Base-by-base conservation (phyloP, 2,888 invertebrate species). In the Drosophila anceps region DNA sequence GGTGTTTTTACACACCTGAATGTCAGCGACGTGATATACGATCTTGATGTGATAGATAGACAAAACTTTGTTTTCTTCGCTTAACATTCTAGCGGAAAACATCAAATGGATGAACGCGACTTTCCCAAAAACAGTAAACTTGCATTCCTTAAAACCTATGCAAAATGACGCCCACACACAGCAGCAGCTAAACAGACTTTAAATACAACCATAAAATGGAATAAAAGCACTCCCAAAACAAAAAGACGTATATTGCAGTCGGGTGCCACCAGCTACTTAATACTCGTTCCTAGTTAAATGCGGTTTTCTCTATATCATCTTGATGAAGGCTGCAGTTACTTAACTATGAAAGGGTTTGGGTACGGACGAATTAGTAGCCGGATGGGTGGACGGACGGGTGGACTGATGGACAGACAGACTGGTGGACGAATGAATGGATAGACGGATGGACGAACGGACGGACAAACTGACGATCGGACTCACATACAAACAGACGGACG, bases 81-180 rank as follows among this genome's bases (percentile, higher is more conserved):
- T 51, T 15, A 64, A 55, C 63, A 63, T 63, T 67, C 63, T 51
- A 57, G 68, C 64, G 76, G 60, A 18, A 15, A 58, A 73, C 68
- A 62, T 73, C 53, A 76, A 69, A 64, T 20, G 24, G n/a, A 12
- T 27, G 29, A 13, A 15, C 20, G 35, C 20, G 4, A 59, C 50
- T 60, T 72, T 63, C 37, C 61, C 57, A 58, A 77, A 77, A 68
- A 44, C 46, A 6, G 50, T 78, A 46, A 61, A 53, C 18, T 54
- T 9, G 18, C 31, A 62, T 76, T 68, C 53, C 66, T 59, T 68
- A 70, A 76, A 67, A n/a, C 39, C 46, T 24, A 81, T 81, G 77
- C 82, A 84, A 80, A 82, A 8, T 9, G n/a, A 64, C 87, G 72
- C 84, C 84, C 69, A 83, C 70, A 79, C 81, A 57, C 54, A 24